Base-by-base conservation (phyloP, 2,113 vertebrate genomes). In the Vidua chalybeata region DNA sequence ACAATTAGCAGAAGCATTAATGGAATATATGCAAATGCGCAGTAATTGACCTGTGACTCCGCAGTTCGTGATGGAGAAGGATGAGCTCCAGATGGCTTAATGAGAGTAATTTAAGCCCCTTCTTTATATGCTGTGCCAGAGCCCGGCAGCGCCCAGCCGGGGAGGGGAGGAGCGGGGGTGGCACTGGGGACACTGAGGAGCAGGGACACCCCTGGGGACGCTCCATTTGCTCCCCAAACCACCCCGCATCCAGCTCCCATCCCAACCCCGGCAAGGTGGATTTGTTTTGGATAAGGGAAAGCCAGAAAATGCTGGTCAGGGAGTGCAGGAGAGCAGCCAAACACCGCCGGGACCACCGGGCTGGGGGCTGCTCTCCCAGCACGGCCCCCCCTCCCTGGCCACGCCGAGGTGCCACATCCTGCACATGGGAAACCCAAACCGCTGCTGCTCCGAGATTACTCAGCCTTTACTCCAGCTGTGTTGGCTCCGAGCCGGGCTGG, bases 1-100 rank as follows among this genome's bases (percentile, higher is more conserved):
- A 96, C 97, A 97, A 98, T 97, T 97, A 98, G 95, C 87, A 83
- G 93, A 35, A 87, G 87, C 97, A 96, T 97, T 98, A 98, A 97
- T 97, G 96, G 96, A 95, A 97, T 93, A 91, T 97, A 97, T 98
- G 97, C 97, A 98, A 97, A 97, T 98, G 83, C 3, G 74, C 77
- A 13, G 96, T 97, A 97, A 97, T 97, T 98, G 98, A 97, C 97
- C 97, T 90, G 79, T 10, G 7, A 91, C 95, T 89, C 91, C 4
- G 27, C 90, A 79, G 88, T 90, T 95, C 93, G 85, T n/a, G 79
- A 72, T 93, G 95, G 96, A 93, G 89, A 93, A 90, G 90, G 88
- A 97, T 89, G 95, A 93, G 97, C 90, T 97, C 96, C 97, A 97
- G 97, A 97, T 96, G 97, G 96, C 95, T 95, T 97, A 92, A 97